Percentiles rank a stretch among this genome's conserved stretches.
Conservation (phyloP, 2,113 vertebrate species). For the Acanthochromis polyacanthus region DNA sequence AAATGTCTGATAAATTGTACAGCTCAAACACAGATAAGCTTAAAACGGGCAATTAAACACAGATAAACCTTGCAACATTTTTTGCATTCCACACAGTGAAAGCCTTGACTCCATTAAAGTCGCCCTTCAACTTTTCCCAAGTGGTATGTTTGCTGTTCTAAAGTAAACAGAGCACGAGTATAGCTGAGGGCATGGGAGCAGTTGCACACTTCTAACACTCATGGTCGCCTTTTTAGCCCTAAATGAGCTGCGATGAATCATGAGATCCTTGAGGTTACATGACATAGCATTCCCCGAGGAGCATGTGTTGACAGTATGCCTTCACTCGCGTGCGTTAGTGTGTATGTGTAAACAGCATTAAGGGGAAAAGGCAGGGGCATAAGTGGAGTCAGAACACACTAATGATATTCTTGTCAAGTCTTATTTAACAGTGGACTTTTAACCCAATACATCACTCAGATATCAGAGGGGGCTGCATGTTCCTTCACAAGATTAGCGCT, state of each 20-base stretch:
- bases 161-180: conserved; percentile 58
- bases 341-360: conserved; percentile 36
- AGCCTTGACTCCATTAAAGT: conserved; percentile 61
- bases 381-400: neutral
- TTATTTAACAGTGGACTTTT: conserved; percentile 8
- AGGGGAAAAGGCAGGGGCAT: neutral
- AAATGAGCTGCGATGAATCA: conserved; percentile 27
- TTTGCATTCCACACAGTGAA: conserved; percentile 63
- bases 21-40: conserved; percentile 44
- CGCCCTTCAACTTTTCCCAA: conserved; percentile 62
- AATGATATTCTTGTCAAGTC: neutral
- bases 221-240: neutral
- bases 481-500: too few species aligned
- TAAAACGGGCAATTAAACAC: conserved; percentile 35
- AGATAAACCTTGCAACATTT: conserved; percentile 57
- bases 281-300: neutral
- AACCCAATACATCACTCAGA: neutral
- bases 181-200: conserved; percentile 52
- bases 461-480: too few species aligned
- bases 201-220: conserved; percentile 12
- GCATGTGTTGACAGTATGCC: neutral
- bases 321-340: neutral
- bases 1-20: conserved; percentile 12
- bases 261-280: neutral
- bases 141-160: conserved; percentile 72